Evolutionary conservation across 2,888 invertebrate species (phyloP), one percentile per base, ranked within the genome.

Genomic region (Machimus atricapillus): DNA sequence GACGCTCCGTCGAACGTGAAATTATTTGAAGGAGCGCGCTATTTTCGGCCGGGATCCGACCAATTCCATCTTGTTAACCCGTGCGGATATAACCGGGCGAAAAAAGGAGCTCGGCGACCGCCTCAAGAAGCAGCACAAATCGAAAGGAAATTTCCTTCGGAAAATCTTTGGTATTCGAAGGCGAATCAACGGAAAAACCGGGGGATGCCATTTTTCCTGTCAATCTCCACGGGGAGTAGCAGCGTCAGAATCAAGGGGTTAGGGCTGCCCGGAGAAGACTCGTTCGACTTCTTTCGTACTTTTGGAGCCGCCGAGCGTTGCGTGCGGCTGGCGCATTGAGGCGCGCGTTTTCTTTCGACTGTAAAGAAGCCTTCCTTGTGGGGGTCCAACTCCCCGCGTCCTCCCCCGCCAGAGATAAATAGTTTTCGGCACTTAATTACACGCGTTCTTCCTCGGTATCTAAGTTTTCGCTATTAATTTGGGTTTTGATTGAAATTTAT

Each of bases 371-470:
- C 34, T 37, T 37, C 37, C 40, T 16, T 9, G 66, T 8, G n/a
- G 23, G 66, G 23, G 23, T 12, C 66, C 66, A 56, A 1, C 16
- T 23, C 23, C 46, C 12, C 46, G 46, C 52, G 14, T 56, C 27
- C 52, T 66, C 27, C 66, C n/a, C 37, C 19, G 19, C 14, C 19
- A 78, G 27, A 82, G 82, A 82, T 58, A 82, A 82, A 82, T 82
- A 82, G 82, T 82, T 82, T 82, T 82, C 82, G 82, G 58, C 82
- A 82, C 82, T 82, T 82, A 82, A 82, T 82, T 82, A 82, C 37
- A 37, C 58, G 82, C 31, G 27, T 66, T 66, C 66, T 27, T 58
- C 27, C 58, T 8, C 5, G 16, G 56, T 34, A 82, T 58, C 82
- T 31, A 82, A 56, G 52, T n/a, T 52, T 34, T 58, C 58, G 37